Evolutionary conservation across 37 sponge, comb jelly and placozoan species (phyloP), one percentile per base, ranked within the genome.

Genomic region (Axinella damicornis): DNA sequence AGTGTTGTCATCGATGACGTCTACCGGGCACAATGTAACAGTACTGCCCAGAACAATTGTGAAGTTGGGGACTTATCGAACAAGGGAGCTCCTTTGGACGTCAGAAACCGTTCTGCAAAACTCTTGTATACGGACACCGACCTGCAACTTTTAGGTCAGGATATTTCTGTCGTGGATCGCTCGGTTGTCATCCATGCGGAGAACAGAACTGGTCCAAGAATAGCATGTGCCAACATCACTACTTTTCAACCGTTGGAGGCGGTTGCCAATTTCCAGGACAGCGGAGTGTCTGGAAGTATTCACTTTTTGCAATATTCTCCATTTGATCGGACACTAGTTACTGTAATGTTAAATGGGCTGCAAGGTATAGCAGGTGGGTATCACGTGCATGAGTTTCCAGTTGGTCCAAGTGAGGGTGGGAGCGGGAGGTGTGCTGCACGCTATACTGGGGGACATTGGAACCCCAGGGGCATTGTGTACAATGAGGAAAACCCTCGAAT

Each of bases 31-130:
- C 6, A 16, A 27, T 94, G 91, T 53, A 77, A 35, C 27, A 36
- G 53, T 4, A 28, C 33, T 18, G 15, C 28, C 0, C 88, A 73
- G 61, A 55, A 0, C 2, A 25, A 76, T 2, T 95, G 95, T 82
- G 87, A 76, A 61, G 66, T 91, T 18, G 95, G 95, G 24, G 89
- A 95, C 55, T 76, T 95, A 5, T 76, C 92, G 0, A 80, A 77
- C 2, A 94, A 90, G 63, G 67, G 75, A n/a, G 74, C 74, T 33
- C 58, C 65, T 17, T 63, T 88, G 13, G 22, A 33, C 14, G 87
- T 94, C 19, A 30, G 15, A 24, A 59, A 79, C 54, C 58, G 88
- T 14, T 22, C 22, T 5, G 18, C 69, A 12, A 69, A 28, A 39
- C 72, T 71, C 52, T 87, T 90, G 21, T 87, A 83, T 46, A 71